Conservation (phyloP, 1,140 invertebrate species). For the Ceratitis capitata region DNA sequence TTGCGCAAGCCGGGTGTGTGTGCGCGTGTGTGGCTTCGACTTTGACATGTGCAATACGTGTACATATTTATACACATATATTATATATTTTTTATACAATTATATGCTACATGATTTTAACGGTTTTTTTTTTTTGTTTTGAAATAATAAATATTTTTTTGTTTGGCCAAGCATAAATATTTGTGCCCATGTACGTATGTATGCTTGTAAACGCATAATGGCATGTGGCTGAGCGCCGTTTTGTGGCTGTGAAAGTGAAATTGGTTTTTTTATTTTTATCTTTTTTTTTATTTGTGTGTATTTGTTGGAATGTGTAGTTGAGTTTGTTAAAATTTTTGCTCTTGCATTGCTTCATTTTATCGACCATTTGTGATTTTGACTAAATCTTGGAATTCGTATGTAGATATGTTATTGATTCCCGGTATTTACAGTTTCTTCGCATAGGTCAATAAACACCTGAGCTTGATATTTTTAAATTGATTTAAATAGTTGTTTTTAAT, state of each 20-base stretch:
- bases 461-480: no score
- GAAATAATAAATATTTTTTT: background rate
- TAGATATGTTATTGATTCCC: background rate
- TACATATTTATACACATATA: background rate
- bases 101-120: background rate
- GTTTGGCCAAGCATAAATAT: background rate
- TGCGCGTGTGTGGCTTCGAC: background rate
- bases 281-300: no score
- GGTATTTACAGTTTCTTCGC: background rate
- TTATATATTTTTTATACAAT: background rate
- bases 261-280: conserved; percentile 37
- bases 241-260: conserved; percentile 44
- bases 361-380: background rate
- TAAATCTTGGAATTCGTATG: background rate
- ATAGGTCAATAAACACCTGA: background rate
- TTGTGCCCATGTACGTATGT: background rate
- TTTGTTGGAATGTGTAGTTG: background rate
- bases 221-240: background rate
- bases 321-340: background rate
- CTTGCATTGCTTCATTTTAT: background rate
- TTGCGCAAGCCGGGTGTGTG: background rate
- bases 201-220: background rate
- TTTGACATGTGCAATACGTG: background rate
- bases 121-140: no score
- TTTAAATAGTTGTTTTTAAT: no score